Conservation (phyloP, 2,113 vertebrate genomes). For the Xiphias gladius region DNA sequence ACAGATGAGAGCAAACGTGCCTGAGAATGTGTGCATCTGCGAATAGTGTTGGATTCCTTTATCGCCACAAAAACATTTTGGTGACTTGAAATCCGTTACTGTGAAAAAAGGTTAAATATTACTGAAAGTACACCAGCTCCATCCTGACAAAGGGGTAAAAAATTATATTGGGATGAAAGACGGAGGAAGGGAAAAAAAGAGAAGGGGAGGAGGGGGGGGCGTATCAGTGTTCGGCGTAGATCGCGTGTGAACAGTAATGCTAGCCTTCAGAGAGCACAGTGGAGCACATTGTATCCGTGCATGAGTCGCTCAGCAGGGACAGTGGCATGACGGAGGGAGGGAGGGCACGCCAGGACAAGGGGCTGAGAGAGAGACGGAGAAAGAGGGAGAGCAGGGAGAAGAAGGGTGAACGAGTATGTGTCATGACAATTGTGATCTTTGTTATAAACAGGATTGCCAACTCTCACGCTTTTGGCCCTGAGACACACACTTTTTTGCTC, state of each 20-base stretch:
- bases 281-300: conserved; percentile 77
- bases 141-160: conserved; percentile 5
- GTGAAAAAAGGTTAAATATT: background rate
- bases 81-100: background rate
- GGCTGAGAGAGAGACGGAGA: conserved; percentile 38
- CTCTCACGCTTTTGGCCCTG: conserved; percentile 58
- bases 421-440: conserved; percentile 75
- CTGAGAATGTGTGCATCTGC: background rate
- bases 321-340: conserved; percentile 62
- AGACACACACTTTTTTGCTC: conserved; percentile 22
- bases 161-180: conserved; percentile 18
- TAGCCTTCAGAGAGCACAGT: conserved; percentile 78
- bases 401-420: conserved; percentile 52
- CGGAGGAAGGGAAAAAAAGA: conserved; percentile 11
- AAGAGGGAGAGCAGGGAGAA: conserved; percentile 23
- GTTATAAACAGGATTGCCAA: conserved; percentile 48
- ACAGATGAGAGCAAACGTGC: conserved; percentile 17
- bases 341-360: conserved; percentile 67
- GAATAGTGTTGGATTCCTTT: background rate
- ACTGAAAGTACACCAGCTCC: conserved; percentile 3
- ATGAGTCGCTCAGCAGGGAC: conserved; percentile 72
- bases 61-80: background rate
- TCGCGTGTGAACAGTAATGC: conserved; percentile 80
- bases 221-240: conserved; percentile 50
- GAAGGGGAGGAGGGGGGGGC: conserved; percentile 15